phyloP scores from a whole-genome alignment of 2,888 invertebrate species.

The Eristalinus sepulchralis region DNA sequence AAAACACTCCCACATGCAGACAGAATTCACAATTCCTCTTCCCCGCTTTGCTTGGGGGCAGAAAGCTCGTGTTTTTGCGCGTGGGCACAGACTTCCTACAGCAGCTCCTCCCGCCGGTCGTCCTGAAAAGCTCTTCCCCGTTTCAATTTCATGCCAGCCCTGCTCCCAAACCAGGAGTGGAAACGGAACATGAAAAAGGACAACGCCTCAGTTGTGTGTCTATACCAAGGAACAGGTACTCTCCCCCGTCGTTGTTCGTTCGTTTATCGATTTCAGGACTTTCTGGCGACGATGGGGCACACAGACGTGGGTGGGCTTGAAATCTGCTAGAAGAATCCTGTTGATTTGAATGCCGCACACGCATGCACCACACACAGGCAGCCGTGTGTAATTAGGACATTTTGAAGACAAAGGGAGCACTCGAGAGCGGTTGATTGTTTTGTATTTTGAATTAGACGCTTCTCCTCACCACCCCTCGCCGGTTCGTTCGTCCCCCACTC shows the following conservation, averaged over 20 bases:
- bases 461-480: background rate
- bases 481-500: background rate
- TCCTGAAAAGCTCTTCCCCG: constrained; percentile 26
- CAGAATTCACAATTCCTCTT: background rate
- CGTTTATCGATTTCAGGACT: constrained; percentile 51
- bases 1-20: background rate
- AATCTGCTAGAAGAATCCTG: constrained; percentile 47
- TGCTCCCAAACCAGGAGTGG: background rate
- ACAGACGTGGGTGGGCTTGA: background rate
- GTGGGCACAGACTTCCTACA: too few relatives aligned
- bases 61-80: background rate
- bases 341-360: constrained; percentile 33
- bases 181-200: constrained; percentile 67
- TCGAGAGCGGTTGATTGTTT: constrained; percentile 13
- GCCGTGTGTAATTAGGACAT: constrained; percentile 56
- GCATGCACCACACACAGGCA: background rate
- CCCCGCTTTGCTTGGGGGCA: background rate
- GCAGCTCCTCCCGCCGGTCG: background rate
- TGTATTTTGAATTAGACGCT: constrained; percentile 14
- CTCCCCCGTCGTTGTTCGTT: background rate
- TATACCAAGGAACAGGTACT: constrained; percentile 43
- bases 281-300: background rate
- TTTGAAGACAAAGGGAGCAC: constrained; percentile 42
- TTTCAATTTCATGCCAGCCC: background rate
- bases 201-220: constrained; percentile 69